phyloP scores from a whole-genome alignment of 2,797 vertebrate species.

The Peromyscus nudipes region DNA sequence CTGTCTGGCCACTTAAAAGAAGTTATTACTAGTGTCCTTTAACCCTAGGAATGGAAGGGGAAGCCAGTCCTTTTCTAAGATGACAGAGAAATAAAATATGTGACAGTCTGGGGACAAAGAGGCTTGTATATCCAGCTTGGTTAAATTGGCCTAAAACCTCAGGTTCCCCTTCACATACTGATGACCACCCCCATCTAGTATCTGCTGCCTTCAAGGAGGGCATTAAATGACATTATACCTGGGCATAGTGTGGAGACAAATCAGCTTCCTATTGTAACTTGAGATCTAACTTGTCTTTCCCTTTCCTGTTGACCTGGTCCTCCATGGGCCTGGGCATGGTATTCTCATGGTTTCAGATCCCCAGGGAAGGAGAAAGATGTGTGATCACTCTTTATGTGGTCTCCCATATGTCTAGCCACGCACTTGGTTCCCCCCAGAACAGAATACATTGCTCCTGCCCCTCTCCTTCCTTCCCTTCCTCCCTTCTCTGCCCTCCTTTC shows the following conservation, averaged over 20 bases:
- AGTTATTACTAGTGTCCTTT: not conserved
- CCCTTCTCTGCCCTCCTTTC: slow-evolving; percentile 80
- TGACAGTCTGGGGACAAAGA: not conserved
- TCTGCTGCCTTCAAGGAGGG: not conserved
- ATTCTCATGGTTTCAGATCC: not conserved
- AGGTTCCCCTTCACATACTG: not conserved
- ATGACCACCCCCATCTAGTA: not conserved
- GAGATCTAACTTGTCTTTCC: not conserved
- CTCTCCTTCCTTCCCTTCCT: slow-evolving; percentile 45
- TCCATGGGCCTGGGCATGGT: accelerated
- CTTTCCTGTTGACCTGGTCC: not conserved
- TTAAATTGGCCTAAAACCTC: not conserved
- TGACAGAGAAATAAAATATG: not conserved
- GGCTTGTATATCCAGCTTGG: not conserved
- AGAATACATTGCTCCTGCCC: slow-evolving; percentile 31
- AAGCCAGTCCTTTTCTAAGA: not conserved
- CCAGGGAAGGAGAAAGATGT: not conserved
- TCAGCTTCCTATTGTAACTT: not conserved
- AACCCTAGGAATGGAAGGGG: not conserved
- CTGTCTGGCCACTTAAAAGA: not conserved
- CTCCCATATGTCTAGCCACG: not conserved
- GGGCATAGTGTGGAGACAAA: not conserved
- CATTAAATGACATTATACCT: not conserved
- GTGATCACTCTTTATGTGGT: not conserved
- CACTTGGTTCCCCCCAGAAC: slow-evolving; percentile 28